phyloP scores from a whole-genome alignment of 2,113 vertebrate genomes.

The Xenopus laevis region DNA sequence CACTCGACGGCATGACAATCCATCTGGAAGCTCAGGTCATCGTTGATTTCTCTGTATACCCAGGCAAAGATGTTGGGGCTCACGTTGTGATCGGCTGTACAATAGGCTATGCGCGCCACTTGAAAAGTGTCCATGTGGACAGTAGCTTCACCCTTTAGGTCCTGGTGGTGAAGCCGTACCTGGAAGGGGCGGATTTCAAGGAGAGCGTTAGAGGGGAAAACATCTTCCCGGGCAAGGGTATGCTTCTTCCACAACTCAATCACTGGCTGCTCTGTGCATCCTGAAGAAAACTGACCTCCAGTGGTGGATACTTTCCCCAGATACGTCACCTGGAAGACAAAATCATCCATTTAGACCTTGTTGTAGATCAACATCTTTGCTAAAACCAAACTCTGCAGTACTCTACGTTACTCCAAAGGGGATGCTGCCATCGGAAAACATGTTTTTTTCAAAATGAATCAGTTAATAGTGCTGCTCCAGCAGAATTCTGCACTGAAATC shows the following conservation, averaged over 20 bases:
- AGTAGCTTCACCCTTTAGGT: constrained; percentile 81
- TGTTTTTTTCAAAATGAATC: too few relatives aligned
- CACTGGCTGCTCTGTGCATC: constrained; percentile 93
- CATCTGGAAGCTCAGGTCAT: constrained; percentile 97
- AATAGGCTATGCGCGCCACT: constrained; percentile 97
- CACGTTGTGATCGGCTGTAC: constrained; percentile 93
- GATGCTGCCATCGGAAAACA: too few relatives aligned
- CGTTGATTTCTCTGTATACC: constrained; percentile 97
- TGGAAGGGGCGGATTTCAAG: constrained; percentile 97
- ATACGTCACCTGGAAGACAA: constrained; percentile 83
- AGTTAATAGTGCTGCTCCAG: too few relatives aligned
- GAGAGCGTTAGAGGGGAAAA: constrained; percentile 71
- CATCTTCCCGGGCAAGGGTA: constrained; percentile 65
- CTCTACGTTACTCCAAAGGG: too few relatives aligned
- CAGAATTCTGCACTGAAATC: too few relatives aligned
- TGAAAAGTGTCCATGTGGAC: constrained; percentile 96
- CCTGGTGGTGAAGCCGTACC: constrained; percentile 91
- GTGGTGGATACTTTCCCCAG: constrained; percentile 90
- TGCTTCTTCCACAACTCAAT: constrained; percentile 86
- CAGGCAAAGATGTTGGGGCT: constrained; percentile 95
- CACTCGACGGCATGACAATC: constrained; percentile 97
- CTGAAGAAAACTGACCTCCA: constrained; percentile 88
- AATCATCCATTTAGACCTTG: constrained; percentile 31
- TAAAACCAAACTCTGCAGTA: too few relatives aligned
- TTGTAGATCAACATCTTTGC: too few relatives aligned